Evolutionary conservation across 2,888 invertebrate species (phyloP), one percentile per base, ranked within the genome.

Genomic region (Crocallis elinguaria): DNA sequence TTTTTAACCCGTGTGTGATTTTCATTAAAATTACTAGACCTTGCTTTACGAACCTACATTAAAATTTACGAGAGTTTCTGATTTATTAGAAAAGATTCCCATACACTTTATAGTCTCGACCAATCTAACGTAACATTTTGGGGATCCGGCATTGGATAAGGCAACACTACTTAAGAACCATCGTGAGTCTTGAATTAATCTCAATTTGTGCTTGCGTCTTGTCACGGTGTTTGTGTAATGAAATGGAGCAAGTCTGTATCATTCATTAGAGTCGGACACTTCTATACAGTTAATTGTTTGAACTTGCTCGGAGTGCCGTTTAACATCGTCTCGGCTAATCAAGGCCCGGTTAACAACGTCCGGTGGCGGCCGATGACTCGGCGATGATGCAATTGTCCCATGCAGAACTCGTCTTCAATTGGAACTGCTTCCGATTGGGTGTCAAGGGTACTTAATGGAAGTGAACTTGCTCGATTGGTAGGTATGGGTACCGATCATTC

Each of bases 201-300:
- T 86, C 82, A 90, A 90, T 91, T 90, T 86, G 88, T 86, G 82
- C 74, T 54, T 29, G 48, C 77, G 75, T 83, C 82, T 84, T 86
- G 90, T 88, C 88, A 86, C 88, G 84, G 89, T 86, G 85, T 88
- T 88, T 88, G 84, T 88, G 79, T 86, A 86, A 86, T 86, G 84
- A 84, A 86, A 83, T 77, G 83, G 82, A 86, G 80, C 85, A 86
- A 84, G 69, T 69, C 70, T 60, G 86, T 78, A 84, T 86, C 88
- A 86, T 89, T 88, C 87, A 88, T 89, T 90, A 86, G 86, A 85
- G 88, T 88, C 85, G 89, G 86, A 86, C 90, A 88, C 88, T 89
- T 88, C 86, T 87, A 84, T 88, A 86, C 86, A 84, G 84, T 90
- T 88, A 88, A 90, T 90, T 90, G 88, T 89, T 88, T 90, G 90